phyloP scores from a whole-genome alignment of 2,797 vertebrate species.

The Cottoperca gobio region DNA sequence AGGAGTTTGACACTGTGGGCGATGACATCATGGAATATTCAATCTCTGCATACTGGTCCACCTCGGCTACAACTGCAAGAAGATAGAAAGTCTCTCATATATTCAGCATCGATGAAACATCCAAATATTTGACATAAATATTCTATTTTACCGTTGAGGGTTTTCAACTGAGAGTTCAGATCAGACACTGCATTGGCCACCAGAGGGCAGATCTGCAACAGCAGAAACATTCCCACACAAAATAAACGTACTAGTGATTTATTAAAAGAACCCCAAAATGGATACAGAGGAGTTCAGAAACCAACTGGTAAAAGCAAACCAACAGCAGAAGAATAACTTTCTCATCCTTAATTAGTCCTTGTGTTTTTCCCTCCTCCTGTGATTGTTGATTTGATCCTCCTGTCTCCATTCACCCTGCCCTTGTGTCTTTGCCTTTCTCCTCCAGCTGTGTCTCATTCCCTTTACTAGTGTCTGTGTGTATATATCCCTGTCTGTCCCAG shows the following conservation, averaged over 20 bases:
- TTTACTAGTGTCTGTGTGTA: too few species aligned
- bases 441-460: too few species aligned
- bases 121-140: neutral
- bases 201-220: conserved; percentile 84
- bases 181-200: conserved; percentile 70
- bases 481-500: too few species aligned
- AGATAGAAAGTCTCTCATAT: neutral
- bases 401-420: too few species aligned
- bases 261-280: neutral
- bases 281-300: neutral
- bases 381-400: too few species aligned
- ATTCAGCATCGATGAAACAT: conserved; percentile 9
- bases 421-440: too few species aligned
- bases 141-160: conserved; percentile 79
- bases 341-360: too few species aligned
- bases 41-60: conserved; percentile 83
- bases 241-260: neutral
- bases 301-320: neutral
- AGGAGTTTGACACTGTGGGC: conserved; percentile 66
- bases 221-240: neutral
- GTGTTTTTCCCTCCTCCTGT: too few species aligned
- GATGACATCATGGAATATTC: conserved; percentile 84
- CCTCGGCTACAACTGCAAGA: conserved; percentile 77
- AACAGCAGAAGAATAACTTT: too few species aligned
- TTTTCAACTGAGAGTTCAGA: conserved; percentile 80